Percentiles rank a stretch among this genome's conserved stretches.
These are phyloP conservation scores for Phortica variegata DNA, from an alignment of 1,140 invertebrate genomes.

Conservation along the genomic window DNA sequence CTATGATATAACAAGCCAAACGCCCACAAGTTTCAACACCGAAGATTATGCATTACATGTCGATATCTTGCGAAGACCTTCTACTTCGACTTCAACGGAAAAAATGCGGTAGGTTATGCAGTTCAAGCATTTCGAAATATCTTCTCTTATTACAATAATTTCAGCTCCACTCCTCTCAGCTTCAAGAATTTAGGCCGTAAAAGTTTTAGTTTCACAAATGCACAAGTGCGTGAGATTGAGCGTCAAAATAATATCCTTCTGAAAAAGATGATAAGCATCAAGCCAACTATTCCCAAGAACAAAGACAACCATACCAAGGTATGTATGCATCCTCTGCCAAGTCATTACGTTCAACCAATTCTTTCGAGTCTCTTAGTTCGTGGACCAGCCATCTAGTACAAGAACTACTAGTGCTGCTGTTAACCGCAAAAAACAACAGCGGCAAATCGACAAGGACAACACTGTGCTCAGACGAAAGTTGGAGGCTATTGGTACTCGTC, in stretches of 20 bases:
- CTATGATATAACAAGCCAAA: slow-evolving; percentile 24
- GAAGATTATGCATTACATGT: slow-evolving; percentile 26
- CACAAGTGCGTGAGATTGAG: slow-evolving; percentile 51
- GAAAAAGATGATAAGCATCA: slow-evolving; percentile 46
- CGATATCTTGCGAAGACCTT: slow-evolving; percentile 25
- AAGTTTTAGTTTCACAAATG: slow-evolving; percentile 50
- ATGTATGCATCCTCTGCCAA: too few relatives aligned
- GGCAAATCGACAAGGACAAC: slow-evolving; percentile 52
- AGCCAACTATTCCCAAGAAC: slow-evolving; percentile 29
- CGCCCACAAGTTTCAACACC: slow-evolving; percentile 37
- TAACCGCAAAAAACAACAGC: slow-evolving; percentile 48
- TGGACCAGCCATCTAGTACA: slow-evolving; percentile 15
- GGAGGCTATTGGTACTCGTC: slow-evolving; percentile 40
- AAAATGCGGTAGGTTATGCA: slow-evolving; percentile 32
- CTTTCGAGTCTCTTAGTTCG: too few relatives aligned
- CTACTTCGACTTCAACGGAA: slow-evolving; percentile 24
- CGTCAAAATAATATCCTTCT: slow-evolving; percentile 47
- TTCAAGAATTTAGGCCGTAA: slow-evolving; percentile 41
- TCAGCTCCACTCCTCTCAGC: slow-evolving; percentile 6
- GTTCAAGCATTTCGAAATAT: neutral
- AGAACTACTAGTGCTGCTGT: slow-evolving; percentile 41
- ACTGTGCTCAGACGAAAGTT: slow-evolving; percentile 47
- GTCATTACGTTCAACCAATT: too few relatives aligned
- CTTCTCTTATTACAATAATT: too few relatives aligned
- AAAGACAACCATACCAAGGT: slow-evolving; percentile 26